phyloP scores from a whole-genome alignment of 2,888 invertebrate genomes.

The Volucella inflata region DNA sequence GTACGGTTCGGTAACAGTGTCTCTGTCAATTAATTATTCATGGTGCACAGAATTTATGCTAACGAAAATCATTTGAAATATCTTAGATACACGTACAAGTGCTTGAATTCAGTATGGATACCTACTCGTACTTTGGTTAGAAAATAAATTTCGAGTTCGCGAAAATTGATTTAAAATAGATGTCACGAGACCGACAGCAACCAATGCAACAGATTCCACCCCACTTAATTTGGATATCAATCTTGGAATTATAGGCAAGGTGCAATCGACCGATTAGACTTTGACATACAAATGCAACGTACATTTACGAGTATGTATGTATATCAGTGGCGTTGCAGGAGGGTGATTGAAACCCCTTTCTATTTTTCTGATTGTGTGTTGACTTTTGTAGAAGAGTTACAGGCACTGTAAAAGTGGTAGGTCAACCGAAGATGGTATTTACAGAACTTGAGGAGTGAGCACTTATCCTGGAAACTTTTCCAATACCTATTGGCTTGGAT shows the following conservation, averaged over 20 bases:
- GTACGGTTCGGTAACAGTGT: constrained; percentile 56
- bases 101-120: too few relatives aligned
- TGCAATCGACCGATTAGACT: constrained; percentile 57
- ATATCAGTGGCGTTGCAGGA: constrained; percentile 33
- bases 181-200: constrained; percentile 71
- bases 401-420: too few relatives aligned
- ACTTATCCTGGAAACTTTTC: too few relatives aligned
- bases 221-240: constrained; percentile 65
- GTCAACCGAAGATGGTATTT: too few relatives aligned
- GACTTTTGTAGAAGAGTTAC: too few relatives aligned
- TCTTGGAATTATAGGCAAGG: constrained; percentile 52
- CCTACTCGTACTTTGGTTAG: constrained; percentile 27
- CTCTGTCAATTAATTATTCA: constrained; percentile 72
- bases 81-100: constrained; percentile 2
- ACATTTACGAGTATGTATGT: constrained; percentile 2
- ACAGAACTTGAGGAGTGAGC: too few relatives aligned
- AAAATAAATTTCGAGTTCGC: constrained; percentile 64
- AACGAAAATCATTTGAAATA: constrained; percentile 50
- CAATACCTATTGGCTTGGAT: too few relatives aligned
- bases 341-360: too few relatives aligned
- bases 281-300: constrained; percentile 45
- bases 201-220: constrained; percentile 57
- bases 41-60: constrained; percentile 59
- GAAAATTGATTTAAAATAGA: constrained; percentile 72
- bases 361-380: too few relatives aligned